phyloP scores from a whole-genome alignment of 1,140 invertebrate genomes.

The Tetramorium simillimum region DNA sequence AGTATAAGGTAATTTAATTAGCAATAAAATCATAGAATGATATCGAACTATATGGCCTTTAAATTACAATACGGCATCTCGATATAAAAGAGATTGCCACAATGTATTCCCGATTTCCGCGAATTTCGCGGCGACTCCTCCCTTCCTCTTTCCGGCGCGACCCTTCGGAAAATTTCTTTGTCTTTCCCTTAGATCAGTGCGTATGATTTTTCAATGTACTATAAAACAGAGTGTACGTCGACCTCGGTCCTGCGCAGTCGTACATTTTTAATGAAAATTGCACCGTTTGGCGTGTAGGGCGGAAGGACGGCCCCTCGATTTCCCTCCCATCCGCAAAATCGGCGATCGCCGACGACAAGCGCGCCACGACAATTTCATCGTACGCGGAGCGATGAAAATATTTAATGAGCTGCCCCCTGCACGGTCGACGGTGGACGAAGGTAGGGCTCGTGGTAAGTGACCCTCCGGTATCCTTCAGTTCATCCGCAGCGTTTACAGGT shows the following conservation, averaged over 20 bases:
- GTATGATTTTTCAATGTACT: slow-evolving; percentile 30
- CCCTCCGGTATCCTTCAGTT: slow-evolving; percentile 38
- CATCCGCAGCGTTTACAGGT: slow-evolving; percentile 23
- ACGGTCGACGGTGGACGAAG: neutral
- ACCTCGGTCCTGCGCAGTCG: slow-evolving; percentile 9
- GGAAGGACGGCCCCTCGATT: slow-evolving; percentile 39
- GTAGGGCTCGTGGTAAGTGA: slow-evolving; percentile 10
- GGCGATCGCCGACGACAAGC: neutral
- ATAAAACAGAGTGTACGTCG: neutral
- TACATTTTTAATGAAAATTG: slow-evolving; percentile 38
- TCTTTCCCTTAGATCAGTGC: slow-evolving; percentile 19
- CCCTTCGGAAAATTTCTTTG: neutral
- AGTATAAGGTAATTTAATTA: neutral
- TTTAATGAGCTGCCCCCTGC: slow-evolving; percentile 47
- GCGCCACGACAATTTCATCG: neutral
- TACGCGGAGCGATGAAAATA: slow-evolving; percentile 19
- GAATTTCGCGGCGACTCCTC: neutral
- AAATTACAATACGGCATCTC: neutral
- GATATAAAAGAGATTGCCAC: neutral
- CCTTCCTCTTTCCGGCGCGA: neutral
- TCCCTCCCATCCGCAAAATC: slow-evolving; percentile 50
- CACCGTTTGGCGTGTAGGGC: neutral
- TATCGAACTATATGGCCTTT: neutral
- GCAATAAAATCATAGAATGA: neutral
- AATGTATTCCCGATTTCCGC: neutral